Evolutionary conservation across 1,140 invertebrate genomes (phyloP).

Genomic region (Lepidurus apus): DNA sequence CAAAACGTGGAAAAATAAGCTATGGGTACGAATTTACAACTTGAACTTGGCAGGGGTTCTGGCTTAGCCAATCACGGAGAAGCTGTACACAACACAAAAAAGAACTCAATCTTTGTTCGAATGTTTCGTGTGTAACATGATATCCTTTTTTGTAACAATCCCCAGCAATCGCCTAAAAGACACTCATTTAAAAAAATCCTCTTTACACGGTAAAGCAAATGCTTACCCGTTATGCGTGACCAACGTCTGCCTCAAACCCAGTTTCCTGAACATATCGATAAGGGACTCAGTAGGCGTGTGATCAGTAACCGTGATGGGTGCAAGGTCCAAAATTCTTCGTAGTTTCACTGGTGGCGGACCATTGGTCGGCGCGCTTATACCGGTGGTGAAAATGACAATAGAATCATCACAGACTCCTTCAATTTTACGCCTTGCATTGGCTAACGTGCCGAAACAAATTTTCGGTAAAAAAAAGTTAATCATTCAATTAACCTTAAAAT

Average conservation of each 20-base stretch:
- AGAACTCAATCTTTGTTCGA: slow-evolving; percentile 54
- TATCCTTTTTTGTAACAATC: slow-evolving; percentile 99
- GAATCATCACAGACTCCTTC: slow-evolving; percentile 85
- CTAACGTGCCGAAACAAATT: slow-evolving; percentile 46
- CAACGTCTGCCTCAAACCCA: slow-evolving; percentile 91
- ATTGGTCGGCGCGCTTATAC: slow-evolving; percentile 40
- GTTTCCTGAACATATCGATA: slow-evolving; percentile 99
- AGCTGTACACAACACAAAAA: not conserved
- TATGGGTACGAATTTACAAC: not conserved
- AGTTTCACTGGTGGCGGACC: slow-evolving; percentile 75
- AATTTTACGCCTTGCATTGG: slow-evolving; percentile 81
- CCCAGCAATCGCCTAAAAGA: slow-evolving; percentile 81
- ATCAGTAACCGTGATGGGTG: slow-evolving; percentile 97
- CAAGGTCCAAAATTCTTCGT: slow-evolving; percentile 94
- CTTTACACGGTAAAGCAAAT: not conserved
- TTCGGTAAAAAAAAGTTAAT: not conserved
- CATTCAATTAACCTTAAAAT: not conserved
- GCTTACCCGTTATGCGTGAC: slow-evolving; percentile 96
- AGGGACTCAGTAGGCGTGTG: slow-evolving; percentile 99
- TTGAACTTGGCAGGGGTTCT: not conserved
- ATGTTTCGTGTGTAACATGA: slow-evolving; percentile 82
- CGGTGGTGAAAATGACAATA: slow-evolving; percentile 70
- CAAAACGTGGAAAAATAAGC: not conserved
- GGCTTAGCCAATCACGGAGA: not conserved
- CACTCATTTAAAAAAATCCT: slow-evolving; percentile 36